A percentile compares a stretch with the other conserved stretches of the same genome.
Evolutionary conservation across 2,888 invertebrate species (phyloP).

Genomic region (Pollenia griseotomentosa): DNA sequence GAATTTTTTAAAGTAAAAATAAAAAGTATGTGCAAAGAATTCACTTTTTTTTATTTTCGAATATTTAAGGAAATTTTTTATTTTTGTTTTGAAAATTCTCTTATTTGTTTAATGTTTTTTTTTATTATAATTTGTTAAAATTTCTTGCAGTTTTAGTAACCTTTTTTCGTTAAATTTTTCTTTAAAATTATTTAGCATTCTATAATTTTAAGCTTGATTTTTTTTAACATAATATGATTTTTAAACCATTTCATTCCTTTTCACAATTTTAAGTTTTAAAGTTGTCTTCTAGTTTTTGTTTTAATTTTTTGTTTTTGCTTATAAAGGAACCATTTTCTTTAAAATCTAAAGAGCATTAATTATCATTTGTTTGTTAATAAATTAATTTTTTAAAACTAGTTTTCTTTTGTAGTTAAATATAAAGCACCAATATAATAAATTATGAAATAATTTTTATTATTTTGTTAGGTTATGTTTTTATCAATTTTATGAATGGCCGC

Average conservation of each 20-base stretch:
- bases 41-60: slow-evolving; percentile 68
- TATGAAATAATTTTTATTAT: slow-evolving; percentile 42
- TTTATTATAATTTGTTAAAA: slow-evolving; percentile 13
- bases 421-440: slow-evolving; percentile 73
- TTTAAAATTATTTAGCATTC: slow-evolving; percentile 7
- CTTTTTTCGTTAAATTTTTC: slow-evolving; percentile 29
- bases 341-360: slow-evolving; percentile 69
- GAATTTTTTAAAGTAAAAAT: no score
- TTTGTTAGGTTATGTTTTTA: slow-evolving; percentile 37
- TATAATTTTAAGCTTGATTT: slow-evolving; percentile 9
- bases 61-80: slow-evolving; percentile 13
- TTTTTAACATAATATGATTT: slow-evolving; percentile 2
- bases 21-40: no score
- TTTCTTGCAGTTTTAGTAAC: slow-evolving; percentile 69
- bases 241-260: slow-evolving; percentile 62
- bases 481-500: slow-evolving; percentile 64
- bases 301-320: slow-evolving; percentile 39
- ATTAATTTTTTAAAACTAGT: slow-evolving; percentile 50
- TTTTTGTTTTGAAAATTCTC: slow-evolving; percentile 12
- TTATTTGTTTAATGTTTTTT: background rate
- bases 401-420: slow-evolving; percentile 54
- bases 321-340: slow-evolving; percentile 70
- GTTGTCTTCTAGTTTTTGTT: slow-evolving; percentile 33
- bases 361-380: slow-evolving; percentile 18
- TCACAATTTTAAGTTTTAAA: slow-evolving; percentile 11